Base-by-base conservation (phyloP, 1,140 invertebrate species). In the Trachymyrmex septentrionalis region DNA sequence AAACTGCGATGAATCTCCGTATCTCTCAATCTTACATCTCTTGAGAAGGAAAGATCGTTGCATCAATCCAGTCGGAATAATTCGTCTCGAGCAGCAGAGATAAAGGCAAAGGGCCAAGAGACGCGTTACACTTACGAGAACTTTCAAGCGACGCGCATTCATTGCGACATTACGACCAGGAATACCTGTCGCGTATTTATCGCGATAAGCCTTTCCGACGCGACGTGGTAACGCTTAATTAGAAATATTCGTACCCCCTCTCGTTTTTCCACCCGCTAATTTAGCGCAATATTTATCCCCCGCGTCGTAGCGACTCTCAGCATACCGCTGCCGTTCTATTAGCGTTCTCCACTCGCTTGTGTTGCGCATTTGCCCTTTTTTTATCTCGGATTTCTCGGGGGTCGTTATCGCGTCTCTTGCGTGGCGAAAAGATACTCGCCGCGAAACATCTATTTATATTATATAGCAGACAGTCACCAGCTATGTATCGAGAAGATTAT, bases 201-300 rank as follows among this genome's bases (percentile, higher is more conserved):
- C 50, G 27, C 59, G 63, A 66, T 66, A 24, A 72, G 48, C 67
- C 48, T 72, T 55, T 38, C 19, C 77, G 50, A 71, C 10, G 34
- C 59, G 61, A 61, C 67, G 63, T 57, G 48, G 77, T 78, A 90
- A 90, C 59, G 71, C 59, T 73, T 90, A 90, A 89, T 90, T 90
- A 90, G 77, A 90, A 89, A 89, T 90, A 90, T 90, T 89, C 77
- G 88, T 66, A 86, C 44, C 24, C 24, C 19, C 78, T 50, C 53
- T 72, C 84, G 21, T 71, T 50, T 63, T 88, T 76, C 87, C 64
- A 63, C 50, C 57, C 38, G 87, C 86, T 89, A 87, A 89, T 89
- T 86, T 89, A 89, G 63, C 64, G 71, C 88, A 75, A 86, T 63
- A 63, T 59, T 73, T 71, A 81, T 82, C 71, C 34, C 71, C 7